These are phyloP conservation scores for Amyelois transitella DNA, from an alignment of 1,140 invertebrate species.

Conservation along the genomic window DNA sequence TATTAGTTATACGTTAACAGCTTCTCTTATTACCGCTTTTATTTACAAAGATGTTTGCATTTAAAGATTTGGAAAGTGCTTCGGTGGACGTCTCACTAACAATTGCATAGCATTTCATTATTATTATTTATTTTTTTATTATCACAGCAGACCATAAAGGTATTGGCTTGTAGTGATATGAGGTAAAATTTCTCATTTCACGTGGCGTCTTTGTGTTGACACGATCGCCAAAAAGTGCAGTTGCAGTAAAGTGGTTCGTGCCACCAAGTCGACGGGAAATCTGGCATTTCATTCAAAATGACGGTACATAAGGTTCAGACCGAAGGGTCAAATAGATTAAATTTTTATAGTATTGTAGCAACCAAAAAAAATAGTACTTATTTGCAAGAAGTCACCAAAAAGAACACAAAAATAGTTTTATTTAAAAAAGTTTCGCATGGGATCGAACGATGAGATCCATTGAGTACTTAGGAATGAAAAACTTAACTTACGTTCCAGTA, in stretches of 20 bases:
- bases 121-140: not conserved
- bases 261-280: not conserved
- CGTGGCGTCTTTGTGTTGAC: too few species aligned
- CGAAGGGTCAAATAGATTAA: too few species aligned
- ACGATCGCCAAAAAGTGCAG: not conserved
- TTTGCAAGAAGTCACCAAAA: too few species aligned
- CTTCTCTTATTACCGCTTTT: not conserved
- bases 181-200: not conserved
- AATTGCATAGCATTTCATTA: not conserved
- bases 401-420: too few species aligned
- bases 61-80: not conserved
- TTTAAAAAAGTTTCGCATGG: too few species aligned
- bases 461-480: too few species aligned
- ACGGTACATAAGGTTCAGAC: too few species aligned
- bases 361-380: too few species aligned
- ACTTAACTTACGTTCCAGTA: too few species aligned
- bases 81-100: not conserved
- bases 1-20: not conserved
- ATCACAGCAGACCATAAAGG: not conserved
- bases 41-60: not conserved
- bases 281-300: too few species aligned
- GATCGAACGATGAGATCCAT: too few species aligned
- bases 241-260: not conserved
- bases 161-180: not conserved
- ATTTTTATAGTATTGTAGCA: too few species aligned